phyloP scores from a whole-genome alignment of 2,888 invertebrate genomes.

The Beris chalybata region DNA sequence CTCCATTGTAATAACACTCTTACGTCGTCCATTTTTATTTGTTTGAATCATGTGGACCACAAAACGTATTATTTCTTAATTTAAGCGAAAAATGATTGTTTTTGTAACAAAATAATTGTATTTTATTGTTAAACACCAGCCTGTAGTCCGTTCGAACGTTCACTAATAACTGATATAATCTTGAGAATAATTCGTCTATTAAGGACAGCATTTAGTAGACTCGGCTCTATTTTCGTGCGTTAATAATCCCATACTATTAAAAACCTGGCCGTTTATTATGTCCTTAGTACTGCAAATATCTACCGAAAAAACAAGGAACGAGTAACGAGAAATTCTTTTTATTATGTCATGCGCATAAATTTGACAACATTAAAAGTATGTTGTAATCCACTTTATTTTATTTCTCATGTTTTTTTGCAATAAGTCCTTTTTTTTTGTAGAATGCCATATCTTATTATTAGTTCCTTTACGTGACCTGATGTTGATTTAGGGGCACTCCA shows the following conservation, averaged over 20 bases:
- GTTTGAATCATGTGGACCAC: slow-evolving; percentile 9
- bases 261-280: too few relatives aligned
- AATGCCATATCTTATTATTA: too few relatives aligned
- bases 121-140: not conserved
- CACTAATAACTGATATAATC: slow-evolving; percentile 8
- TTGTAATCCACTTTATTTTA: too few relatives aligned
- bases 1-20: slow-evolving; percentile 55
- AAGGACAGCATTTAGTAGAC: not conserved
- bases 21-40: slow-evolving; percentile 38
- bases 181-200: not conserved
- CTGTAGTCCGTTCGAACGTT: not conserved
- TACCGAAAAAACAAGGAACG: too few relatives aligned
- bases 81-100: not conserved
- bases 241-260: slow-evolving; percentile 5
- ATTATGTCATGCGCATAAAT: slow-evolving; percentile 20
- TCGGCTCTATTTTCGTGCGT: slow-evolving; percentile 7
- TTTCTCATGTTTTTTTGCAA: too few relatives aligned
- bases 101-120: not conserved
- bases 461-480: too few relatives aligned
- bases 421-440: too few relatives aligned
- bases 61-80: not conserved
- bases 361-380: too few relatives aligned
- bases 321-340: too few relatives aligned
- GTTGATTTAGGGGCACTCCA: too few relatives aligned
- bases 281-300: too few relatives aligned